A percentile compares a stretch with the other conserved stretches of the same genome.
These are phyloP conservation scores for Sebastolobus altivelis DNA, from an alignment of 2,797 vertebrate genomes.

Conservation along the genomic window DNA sequence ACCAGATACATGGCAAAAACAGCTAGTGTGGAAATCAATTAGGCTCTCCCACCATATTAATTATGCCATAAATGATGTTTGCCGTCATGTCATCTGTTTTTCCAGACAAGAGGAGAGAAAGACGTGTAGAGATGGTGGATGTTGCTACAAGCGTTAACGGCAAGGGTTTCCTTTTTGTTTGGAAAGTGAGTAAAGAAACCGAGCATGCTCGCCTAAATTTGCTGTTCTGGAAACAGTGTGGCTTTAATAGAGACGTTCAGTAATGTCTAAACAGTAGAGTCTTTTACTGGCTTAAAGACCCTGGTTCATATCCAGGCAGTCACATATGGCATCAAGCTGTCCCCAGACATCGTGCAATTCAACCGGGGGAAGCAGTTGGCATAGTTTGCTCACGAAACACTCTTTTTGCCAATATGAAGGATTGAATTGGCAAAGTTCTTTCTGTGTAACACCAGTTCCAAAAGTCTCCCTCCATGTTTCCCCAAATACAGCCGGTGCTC, in stretches of 20 bases:
- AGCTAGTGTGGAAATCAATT: conserved; percentile 31
- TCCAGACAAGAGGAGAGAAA: conserved; percentile 17
- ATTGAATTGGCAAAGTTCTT: conserved; percentile 75
- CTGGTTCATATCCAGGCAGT: conserved; percentile 62
- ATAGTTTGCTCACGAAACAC: conserved; percentile 63
- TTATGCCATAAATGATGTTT: conserved; percentile 40
- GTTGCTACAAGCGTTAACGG: conserved; percentile 15
- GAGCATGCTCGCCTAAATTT: conserved; percentile 6
- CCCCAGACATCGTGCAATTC: conserved; percentile 62
- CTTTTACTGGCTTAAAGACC: conserved; percentile 53
- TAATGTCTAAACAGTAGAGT: conserved; percentile 37
- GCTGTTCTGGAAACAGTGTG: conserved; percentile 27
- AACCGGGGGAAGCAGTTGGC: conserved; percentile 57
- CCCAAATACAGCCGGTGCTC: conserved; percentile 39
- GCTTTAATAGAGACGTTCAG: conserved; percentile 39
- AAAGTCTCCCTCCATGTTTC: conserved; percentile 44
- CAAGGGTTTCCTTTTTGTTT: conserved; percentile 28
- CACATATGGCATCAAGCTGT: conserved; percentile 72
- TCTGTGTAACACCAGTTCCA: conserved; percentile 45
- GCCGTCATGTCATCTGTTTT: conserved; percentile 43
- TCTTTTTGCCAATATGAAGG: conserved; percentile 66
- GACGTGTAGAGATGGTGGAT: conserved; percentile 18
- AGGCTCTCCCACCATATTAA: conserved; percentile 27
- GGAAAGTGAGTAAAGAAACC: conserved; percentile 5
- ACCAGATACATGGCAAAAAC: conserved; percentile 39